Evolutionary conservation across 2,797 vertebrate genomes (phyloP).

Genomic region (Neosilurus mollespiculum): DNA sequence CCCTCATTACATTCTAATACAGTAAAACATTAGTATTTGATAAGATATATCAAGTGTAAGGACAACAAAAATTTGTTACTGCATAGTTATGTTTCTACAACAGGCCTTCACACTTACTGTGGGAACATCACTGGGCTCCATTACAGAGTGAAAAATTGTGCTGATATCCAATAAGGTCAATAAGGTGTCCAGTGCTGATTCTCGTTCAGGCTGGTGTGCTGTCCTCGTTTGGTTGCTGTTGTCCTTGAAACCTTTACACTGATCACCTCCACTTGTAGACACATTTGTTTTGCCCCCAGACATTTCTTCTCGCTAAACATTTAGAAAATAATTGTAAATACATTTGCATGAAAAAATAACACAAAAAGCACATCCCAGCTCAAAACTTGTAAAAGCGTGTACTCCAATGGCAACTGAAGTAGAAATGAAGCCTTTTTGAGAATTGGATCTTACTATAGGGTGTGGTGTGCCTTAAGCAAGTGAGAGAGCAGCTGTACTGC

Average conservation of each 20-base stretch:
- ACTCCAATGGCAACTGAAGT: not conserved
- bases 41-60: not conserved
- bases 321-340: conserved; percentile 29
- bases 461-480: conserved; percentile 44
- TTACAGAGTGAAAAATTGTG: conserved; percentile 60
- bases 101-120: conserved; percentile 65
- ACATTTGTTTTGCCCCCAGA: conserved; percentile 40
- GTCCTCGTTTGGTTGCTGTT: conserved; percentile 18
- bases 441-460: conserved; percentile 52
- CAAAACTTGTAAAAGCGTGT: not conserved
- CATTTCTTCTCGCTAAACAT: conserved; percentile 53
- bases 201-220: conserved; percentile 29
- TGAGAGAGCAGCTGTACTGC: not conserved
- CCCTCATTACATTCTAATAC: conserved; percentile 6
- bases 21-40: not conserved
- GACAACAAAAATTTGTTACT: not conserved
- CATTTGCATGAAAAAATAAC: not conserved
- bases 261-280: not conserved
- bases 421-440: conserved; percentile 63
- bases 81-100: not conserved
- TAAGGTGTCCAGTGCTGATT: conserved; percentile 53
- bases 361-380: not conserved
- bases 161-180: conserved; percentile 62
- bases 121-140: conserved; percentile 62
- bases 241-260: not conserved